Evolutionary conservation across 2,888 invertebrate species (phyloP), one percentile per base, ranked within the genome.

Genomic region (Athalia cordata): DNA sequence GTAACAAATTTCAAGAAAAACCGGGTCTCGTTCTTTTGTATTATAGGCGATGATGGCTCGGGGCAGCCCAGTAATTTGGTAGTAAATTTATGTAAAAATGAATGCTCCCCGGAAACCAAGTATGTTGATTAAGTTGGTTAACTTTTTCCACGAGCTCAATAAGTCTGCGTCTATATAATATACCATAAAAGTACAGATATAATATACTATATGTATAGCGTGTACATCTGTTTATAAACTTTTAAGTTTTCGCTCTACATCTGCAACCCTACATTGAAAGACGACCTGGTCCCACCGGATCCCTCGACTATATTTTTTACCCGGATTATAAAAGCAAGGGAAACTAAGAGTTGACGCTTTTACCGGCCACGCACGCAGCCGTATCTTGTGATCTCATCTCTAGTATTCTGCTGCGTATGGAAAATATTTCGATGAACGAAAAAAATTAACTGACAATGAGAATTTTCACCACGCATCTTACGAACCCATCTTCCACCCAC

Each of bases 41-140:
- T 57, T 4, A 70, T 43, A 50, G 52, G 68, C 8, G 52, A 68
- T 68, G 52, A 55, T 68, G 13, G 45, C 68, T 9, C 29, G 7
- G 50, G 29, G 52, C 3, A 43, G 13, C 6, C 52, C 9, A 11
- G 43, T 68, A 68, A 45, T 70, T 70, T 59, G 43, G 13, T 13
- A 47, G 72, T 57, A 72, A 59, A 59, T 72, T 72, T 59, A 72
- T 72, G 59, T 59, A 59, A 72, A 72, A 72, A 72, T 72, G 72
- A 72, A 59, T 59, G 45, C 57, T 72, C 47, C 59, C 57, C 13
- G 59, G 72, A 72, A 72, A 72, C 8, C 57, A 72, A 72, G 72
- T 72, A 72, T 72, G 57, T 57, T 72, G 72, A 72, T 72, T 72
- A 59, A 70, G 47, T 13, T 55, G 29, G 13, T 70, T 57, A 70